A percentile compares a stretch with the other conserved stretches of the same genome.
Evolutionary conservation across 2,113 vertebrate species (phyloP).

Genomic region (Kobus ellipsiprymnus): DNA sequence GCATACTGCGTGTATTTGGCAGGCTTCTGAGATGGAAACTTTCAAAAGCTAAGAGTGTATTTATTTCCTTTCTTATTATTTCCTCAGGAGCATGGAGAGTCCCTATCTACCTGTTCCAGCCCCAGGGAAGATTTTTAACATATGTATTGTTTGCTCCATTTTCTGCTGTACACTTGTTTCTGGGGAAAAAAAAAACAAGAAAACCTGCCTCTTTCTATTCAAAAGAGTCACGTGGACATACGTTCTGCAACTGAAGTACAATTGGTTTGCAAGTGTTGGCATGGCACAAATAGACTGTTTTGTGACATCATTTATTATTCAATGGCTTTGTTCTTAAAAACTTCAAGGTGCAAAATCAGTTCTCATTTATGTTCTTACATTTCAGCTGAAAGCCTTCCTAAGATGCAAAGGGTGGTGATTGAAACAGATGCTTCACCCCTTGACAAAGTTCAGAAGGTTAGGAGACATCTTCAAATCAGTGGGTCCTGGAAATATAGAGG

Average conservation of each 20-base stretch:
- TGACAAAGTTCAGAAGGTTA: not conserved
- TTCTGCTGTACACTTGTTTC: not conserved
- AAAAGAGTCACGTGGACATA: not conserved
- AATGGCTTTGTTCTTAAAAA: not conserved
- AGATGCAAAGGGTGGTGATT: not conserved
- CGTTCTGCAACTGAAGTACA: not conserved
- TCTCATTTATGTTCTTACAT: not conserved
- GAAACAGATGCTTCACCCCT: not conserved
- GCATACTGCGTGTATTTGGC: not conserved
- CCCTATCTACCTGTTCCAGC: not conserved
- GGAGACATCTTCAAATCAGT: not conserved
- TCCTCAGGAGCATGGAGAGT: not conserved
- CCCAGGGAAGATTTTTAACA: not conserved
- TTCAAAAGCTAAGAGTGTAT: constrained; percentile 30
- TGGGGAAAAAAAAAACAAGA: not conserved
- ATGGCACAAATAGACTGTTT: not conserved
- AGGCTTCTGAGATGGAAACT: not conserved
- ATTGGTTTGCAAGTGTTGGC: not conserved
- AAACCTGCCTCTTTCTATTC: not conserved
- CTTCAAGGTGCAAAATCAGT: not conserved
- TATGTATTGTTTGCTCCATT: not conserved
- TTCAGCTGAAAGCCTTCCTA: not conserved
- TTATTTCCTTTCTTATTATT: constrained; percentile 38
- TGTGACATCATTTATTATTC: not conserved
- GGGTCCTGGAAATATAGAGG: not conserved